Evolutionary conservation across 2,797 vertebrate genomes (phyloP), one percentile per base, ranked within the genome.

Genomic region (Argentina silus): DNA sequence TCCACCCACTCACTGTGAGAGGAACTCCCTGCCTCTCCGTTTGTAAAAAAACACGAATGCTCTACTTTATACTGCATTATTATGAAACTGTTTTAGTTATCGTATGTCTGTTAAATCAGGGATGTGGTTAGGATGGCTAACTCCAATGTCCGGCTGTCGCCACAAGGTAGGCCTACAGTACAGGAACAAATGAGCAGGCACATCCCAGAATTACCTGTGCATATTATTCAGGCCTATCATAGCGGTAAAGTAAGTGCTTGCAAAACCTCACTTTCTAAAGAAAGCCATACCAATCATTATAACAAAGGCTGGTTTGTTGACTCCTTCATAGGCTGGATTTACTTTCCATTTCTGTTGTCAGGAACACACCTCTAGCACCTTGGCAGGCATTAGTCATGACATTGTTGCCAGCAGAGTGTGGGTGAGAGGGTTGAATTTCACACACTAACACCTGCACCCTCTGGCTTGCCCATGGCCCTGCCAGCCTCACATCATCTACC

Each of bases 371-470:
- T 69, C 78, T 69, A 67, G 82, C 71, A 81, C 60, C 83, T 76
- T 80, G 72, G 73, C 42, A 57, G 67, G 27, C 81, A 78, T 65
- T 64, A 53, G 67, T 50, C 23, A 62, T 2, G 3, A 77, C 4
- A 75, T 67, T 67, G 77, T 77, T 75, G 78, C 69, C 77, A 78
- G 74, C 77, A 75, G 74, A 6, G 64, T 75, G 83, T 84, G 81
- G 78, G 72, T 73, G 81, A 82, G 69, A 86, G 63, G 72, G 81
- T 77, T 84, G 42, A 73, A 74, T 83, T 83, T 85, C 72, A 85
- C 77, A 84, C 64, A 85, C 59, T 63, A 85, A 83, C 83, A 90
- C 87, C 85, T 91, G 89, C 85, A 85, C 59, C 77, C 83, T 80
- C 78, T 70, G 56, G 78, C 72, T 71, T 69, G 67, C 36, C 64